These are phyloP conservation scores for fruit fly (Drosophila melanogaster) DNA, from an alignment of 1,140 invertebrate genomes.

Conservation along the genomic window Release_6_plus_ISO1_MT NT_033777.3:11089501-11090000, in stretches of 20 bases:
- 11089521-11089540: too few species aligned
- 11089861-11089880: slow-evolving; percentile 18
- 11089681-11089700: slow-evolving; percentile 21
- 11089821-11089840: slow-evolving; percentile 62
- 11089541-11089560: slow-evolving; percentile 3
- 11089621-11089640: slow-evolving; percentile 69
- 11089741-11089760: slow-evolving; percentile 33
- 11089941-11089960: slow-evolving; percentile 9
- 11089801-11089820: slow-evolving; percentile 83
- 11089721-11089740: slow-evolving; percentile 40
- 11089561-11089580: neutral
- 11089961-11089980: slow-evolving; percentile 6
- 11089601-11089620: slow-evolving; percentile 69
- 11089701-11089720: slow-evolving; percentile 78
- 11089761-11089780: slow-evolving; percentile 80
- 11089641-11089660: slow-evolving; percentile 37
- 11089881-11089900: slow-evolving; percentile 51
- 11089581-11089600: slow-evolving; percentile 35
- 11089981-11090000: slow-evolving; percentile 66
- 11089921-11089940: slow-evolving; percentile 9
- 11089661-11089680: slow-evolving; percentile 5
- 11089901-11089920: slow-evolving; percentile 54
- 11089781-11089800: slow-evolving; percentile 84
- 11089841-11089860: slow-evolving; percentile 26
- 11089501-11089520: too few species aligned